A percentile compares a stretch with the other conserved stretches of the same genome.
These are phyloP conservation scores for Drosophila subobscura DNA, from an alignment of 1,140 invertebrate genomes.

Conservation along the genomic window DNA sequence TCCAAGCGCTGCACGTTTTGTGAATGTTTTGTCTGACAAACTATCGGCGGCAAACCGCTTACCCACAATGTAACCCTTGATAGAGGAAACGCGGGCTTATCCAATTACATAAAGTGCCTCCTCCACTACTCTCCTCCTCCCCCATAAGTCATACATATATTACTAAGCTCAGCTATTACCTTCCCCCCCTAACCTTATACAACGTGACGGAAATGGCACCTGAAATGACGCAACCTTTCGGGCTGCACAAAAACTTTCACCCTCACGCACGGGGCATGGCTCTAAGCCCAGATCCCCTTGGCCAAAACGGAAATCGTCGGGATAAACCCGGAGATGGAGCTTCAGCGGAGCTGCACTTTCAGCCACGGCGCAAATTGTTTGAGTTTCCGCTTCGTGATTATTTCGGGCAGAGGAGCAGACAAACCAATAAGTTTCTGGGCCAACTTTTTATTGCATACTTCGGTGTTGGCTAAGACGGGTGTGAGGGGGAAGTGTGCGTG, in stretches of 20 bases:
- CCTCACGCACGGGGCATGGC: conserved; percentile 34
- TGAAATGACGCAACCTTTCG: conserved; percentile 17
- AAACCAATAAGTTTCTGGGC: conserved; percentile 57
- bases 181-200: not conserved
- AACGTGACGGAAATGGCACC: conserved; percentile 13
- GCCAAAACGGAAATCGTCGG: conserved; percentile 32
- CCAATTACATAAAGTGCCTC: conserved; percentile 19
- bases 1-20: too few species aligned
- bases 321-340: conserved; percentile 37
- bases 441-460: conserved; percentile 54
- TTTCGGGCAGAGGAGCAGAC: conserved; percentile 29
- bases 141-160: not conserved
- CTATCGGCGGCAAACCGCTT: too few species aligned
- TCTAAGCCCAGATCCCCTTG: conserved; percentile 40
- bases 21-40: too few species aligned
- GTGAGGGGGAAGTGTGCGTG: too few species aligned
- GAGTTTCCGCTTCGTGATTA: conserved; percentile 67
- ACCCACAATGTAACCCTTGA: too few species aligned
- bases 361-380: conserved; percentile 58
- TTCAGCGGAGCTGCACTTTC: conserved; percentile 28
- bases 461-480: conserved; percentile 9
- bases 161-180: not conserved
- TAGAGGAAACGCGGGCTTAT: not conserved
- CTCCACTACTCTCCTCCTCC: too few species aligned
- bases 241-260: conserved; percentile 18